A percentile compares a stretch with the other conserved stretches of the same genome.
Conservation (phyloP, 2,797 vertebrate genomes). For the Cichlasoma orientale region DNA sequence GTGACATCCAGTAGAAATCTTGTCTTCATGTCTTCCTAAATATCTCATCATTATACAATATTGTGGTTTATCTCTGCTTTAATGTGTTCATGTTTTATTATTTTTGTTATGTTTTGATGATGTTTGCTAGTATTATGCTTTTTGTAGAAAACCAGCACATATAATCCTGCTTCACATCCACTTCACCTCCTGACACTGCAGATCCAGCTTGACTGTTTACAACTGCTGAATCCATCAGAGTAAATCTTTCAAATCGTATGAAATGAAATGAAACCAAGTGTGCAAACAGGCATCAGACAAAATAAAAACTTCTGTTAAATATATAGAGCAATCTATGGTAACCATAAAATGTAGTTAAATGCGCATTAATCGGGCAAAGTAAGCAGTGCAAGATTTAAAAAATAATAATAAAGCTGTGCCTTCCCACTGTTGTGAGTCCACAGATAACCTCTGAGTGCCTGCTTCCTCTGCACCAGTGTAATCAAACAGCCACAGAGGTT, state of each 20-base stretch:
- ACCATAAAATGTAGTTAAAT: neutral
- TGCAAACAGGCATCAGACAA: conserved; percentile 10
- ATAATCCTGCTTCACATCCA: neutral
- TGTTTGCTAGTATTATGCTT: neutral
- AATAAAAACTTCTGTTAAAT: conserved; percentile 19
- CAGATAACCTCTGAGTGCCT: conserved; percentile 11
- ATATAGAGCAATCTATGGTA: neutral
- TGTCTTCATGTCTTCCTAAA: neutral
- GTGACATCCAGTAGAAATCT: rapidly evolving
- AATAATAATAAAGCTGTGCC: neutral
- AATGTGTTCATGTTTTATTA: neutral
- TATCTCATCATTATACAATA: neutral
- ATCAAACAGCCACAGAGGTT: neutral
- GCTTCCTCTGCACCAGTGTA: conserved; percentile 2
- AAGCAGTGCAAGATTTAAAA: neutral
- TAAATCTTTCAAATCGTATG: conserved; percentile 43
- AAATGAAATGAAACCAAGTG: conserved; percentile 29
- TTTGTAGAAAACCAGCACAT: neutral
- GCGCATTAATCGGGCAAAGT: neutral
- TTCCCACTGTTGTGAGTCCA: neutral
- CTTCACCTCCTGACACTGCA: neutral
- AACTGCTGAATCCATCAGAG: conserved; percentile 37
- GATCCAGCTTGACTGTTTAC: conserved; percentile 19
- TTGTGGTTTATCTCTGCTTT: neutral
- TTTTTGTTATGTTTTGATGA: neutral